phyloP scores from a whole-genome alignment of 2,888 invertebrate genomes.

The Cerastoderma edule region DNA sequence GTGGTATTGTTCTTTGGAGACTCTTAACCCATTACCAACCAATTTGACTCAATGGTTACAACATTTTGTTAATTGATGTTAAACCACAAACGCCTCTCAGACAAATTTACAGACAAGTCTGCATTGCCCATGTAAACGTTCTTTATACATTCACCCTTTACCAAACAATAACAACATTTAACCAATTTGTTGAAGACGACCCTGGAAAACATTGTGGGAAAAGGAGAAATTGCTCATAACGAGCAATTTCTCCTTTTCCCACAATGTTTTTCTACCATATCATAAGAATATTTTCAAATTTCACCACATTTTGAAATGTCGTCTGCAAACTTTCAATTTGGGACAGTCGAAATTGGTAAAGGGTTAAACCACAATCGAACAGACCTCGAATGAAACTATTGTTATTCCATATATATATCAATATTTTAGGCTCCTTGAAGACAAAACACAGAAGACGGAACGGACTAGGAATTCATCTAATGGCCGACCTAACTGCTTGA shows the following conservation, averaged over 20 bases:
- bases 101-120: not conserved
- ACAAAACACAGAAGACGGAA: no score
- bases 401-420: not conserved
- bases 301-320: not conserved
- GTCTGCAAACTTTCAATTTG: not conserved
- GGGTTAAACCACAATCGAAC: not conserved
- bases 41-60: not conserved
- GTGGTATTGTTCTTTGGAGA: not conserved
- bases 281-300: not conserved
- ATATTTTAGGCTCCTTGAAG: no score
- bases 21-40: not conserved
- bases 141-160: not conserved
- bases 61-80: not conserved
- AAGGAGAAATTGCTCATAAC: conserved; percentile 8
- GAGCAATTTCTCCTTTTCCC: conserved; percentile 13
- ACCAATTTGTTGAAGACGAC: not conserved
- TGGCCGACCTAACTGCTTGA: no score
- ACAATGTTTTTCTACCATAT: not conserved
- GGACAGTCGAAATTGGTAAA: not conserved
- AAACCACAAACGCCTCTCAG: not conserved
- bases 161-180: not conserved
- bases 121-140: not conserved
- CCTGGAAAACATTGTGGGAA: not conserved
- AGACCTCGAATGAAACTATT: not conserved
- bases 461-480: no score